Evolutionary conservation across 1,140 invertebrate species (phyloP).

Genomic region (Brachionus rotundiformis): DNA sequence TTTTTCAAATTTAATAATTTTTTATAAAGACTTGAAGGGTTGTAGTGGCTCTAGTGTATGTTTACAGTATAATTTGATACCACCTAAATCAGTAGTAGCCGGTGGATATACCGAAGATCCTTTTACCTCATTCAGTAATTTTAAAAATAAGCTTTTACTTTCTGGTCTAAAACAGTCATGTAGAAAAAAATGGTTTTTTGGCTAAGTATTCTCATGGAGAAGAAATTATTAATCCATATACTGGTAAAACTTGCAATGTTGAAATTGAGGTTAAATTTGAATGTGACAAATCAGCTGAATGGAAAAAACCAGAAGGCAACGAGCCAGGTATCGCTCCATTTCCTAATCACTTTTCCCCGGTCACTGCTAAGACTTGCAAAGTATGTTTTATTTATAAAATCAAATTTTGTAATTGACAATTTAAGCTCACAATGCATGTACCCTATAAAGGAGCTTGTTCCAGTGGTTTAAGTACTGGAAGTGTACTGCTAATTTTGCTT

Average conservation of each 20-base stretch:
- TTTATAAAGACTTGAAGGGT: neutral
- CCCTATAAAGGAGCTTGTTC: constrained; percentile 40
- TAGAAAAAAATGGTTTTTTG: neutral
- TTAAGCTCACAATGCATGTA: constrained; percentile 19
- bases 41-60: constrained; percentile 28
- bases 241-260: neutral
- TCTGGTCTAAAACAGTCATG: neutral
- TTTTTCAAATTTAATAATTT: neutral
- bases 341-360: neutral
- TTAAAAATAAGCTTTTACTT: neutral
- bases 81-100: neutral
- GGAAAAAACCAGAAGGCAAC: constrained; percentile 11
- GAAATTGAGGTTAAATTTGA: constrained; percentile 28
- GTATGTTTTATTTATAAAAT: neutral
- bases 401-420: neutral
- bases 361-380: constrained; percentile 13
- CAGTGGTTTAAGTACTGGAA: neutral
- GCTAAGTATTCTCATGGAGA: neutral
- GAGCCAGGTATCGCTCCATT: constrained; percentile 21
- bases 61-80: neutral
- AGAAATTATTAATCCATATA: constrained; percentile 21
- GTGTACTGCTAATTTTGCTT: neutral
- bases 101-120: constrained; percentile 31
- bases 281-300: neutral
- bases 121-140: constrained; percentile 37